Evolutionary conservation across 2,113 vertebrate genomes (phyloP).

Genomic region (Psammodynastes pulverulentus): DNA sequence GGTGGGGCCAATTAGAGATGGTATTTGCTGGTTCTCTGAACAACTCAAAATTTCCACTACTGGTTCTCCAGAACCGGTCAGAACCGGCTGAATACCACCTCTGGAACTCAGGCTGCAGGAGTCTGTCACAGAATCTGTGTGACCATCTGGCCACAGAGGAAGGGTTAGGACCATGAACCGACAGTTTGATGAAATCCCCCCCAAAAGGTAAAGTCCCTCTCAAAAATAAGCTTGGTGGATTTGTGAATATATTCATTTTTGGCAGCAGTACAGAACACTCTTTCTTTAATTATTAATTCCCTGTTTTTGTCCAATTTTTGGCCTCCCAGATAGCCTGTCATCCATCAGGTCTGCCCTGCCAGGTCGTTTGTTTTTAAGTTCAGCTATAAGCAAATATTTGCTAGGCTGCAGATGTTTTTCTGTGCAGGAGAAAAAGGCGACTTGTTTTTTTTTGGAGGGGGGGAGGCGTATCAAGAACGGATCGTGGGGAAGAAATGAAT

Average conservation of each 20-base stretch:
- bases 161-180: background rate
- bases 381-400: background rate
- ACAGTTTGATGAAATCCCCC: background rate
- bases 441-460: background rate
- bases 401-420: background rate
- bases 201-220: background rate
- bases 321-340: background rate
- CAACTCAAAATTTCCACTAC: no score
- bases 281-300: background rate
- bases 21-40: no score
- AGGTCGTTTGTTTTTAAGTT: background rate
- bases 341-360: background rate
- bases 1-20: no score
- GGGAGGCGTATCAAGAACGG: background rate
- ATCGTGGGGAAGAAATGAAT: background rate
- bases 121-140: background rate
- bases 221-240: background rate
- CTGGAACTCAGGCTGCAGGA: background rate
- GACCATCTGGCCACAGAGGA: background rate
- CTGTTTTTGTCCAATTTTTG: background rate
- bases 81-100: no score
- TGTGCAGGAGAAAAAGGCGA: background rate
- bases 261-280: background rate
- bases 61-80: no score
- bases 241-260: background rate